Percentiles rank a stretch among this genome's conserved stretches.
These are phyloP conservation scores for Pandemis corylana DNA, from an alignment of 2,888 invertebrate species.

Conservation along the genomic window DNA sequence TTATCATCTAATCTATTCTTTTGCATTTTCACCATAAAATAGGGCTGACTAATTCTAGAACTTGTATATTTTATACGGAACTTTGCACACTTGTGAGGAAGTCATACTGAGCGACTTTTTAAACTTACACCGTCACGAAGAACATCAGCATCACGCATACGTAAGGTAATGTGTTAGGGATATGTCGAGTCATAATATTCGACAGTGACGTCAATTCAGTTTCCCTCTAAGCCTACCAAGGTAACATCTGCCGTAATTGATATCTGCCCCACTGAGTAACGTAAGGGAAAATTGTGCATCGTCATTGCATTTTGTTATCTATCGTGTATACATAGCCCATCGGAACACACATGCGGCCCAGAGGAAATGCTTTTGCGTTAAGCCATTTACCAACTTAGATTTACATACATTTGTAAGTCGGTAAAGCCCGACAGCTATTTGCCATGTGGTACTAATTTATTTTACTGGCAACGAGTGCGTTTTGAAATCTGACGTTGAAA, in stretches of 20 bases:
- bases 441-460: neutral
- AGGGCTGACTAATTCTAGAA: neutral
- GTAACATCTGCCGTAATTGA: slow-evolving; percentile 19
- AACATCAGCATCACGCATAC: slow-evolving; percentile 26
- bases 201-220: slow-evolving; percentile 31
- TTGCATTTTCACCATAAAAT: neutral
- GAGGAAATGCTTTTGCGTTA: slow-evolving; percentile 4
- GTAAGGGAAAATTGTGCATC: slow-evolving; percentile 1
- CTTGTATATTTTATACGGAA: neutral
- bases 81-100: neutral
- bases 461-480: too few relatives aligned
- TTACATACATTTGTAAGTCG: neutral
- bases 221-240: slow-evolving; percentile 20
- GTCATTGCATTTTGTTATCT: slow-evolving; percentile 11
- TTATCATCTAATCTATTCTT: too few relatives aligned
- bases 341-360: neutral
- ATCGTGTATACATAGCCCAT: neutral
- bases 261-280: slow-evolving; percentile 14
- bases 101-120: neutral
- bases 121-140: slow-evolving; percentile 29
- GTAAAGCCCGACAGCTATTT: neutral
- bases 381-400: neutral
- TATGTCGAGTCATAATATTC: slow-evolving; percentile 40
- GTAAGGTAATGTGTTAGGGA: slow-evolving; percentile 27
- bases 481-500: too few relatives aligned